Conservation (phyloP, 2,113 vertebrate genomes). For the Pterocles gutturalis region DNA sequence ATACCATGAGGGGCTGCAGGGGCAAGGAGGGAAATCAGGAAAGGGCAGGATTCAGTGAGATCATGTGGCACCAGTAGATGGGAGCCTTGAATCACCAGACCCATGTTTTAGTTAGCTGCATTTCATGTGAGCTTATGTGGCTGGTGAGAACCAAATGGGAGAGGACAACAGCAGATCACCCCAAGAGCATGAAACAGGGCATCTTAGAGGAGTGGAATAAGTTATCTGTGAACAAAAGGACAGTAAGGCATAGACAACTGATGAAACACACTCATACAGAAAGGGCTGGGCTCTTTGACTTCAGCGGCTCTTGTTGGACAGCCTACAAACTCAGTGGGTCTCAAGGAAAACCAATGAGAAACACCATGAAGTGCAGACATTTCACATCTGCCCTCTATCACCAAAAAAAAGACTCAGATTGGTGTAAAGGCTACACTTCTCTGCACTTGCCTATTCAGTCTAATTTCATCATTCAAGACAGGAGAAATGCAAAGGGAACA, state of each 20-base stretch:
- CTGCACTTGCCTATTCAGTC: not conserved
- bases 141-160: not conserved
- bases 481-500: not conserved
- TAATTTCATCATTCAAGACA: not conserved
- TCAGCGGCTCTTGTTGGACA: not conserved
- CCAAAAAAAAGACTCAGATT: not conserved
- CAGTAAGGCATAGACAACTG: not conserved
- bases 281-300: not conserved
- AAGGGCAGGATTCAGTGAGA: not conserved
- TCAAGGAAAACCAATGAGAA: not conserved
- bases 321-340: not conserved
- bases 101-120: not conserved
- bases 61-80: not conserved
- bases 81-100: not conserved
- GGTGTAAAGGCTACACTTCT: not conserved
- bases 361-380: not conserved
- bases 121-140: accelerated
- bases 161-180: not conserved
- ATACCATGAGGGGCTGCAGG: accelerated
- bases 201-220: not conserved
- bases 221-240: not conserved
- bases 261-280: not conserved
- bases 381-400: not conserved
- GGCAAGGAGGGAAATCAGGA: not conserved
- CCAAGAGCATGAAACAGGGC: not conserved